Evolutionary conservation across 2,797 vertebrate genomes (phyloP).

Genomic region (Pteronotus mesoamericanus): DNA sequence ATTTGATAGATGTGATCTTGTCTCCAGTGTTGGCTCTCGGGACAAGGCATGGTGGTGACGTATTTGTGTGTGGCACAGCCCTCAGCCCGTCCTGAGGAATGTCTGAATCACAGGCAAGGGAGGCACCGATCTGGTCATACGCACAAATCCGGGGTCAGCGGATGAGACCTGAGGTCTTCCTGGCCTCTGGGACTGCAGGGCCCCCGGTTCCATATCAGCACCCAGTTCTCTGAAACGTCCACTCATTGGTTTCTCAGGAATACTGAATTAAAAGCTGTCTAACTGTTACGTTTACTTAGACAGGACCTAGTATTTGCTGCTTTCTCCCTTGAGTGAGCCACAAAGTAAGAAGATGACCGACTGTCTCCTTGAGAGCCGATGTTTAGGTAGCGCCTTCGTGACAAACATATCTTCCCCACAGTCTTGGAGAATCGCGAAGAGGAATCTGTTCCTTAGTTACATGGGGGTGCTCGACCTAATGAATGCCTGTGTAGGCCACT

Average conservation of each 20-base stretch:
- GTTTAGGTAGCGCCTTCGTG: background rate
- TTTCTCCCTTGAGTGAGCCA: background rate
- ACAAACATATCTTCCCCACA: background rate
- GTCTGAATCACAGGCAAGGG: background rate
- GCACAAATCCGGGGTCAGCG: background rate
- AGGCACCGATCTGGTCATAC: background rate
- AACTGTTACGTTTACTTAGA: background rate
- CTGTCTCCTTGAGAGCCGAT: background rate
- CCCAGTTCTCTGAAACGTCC: background rate
- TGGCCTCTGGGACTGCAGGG: background rate
- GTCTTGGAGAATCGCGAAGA: background rate
- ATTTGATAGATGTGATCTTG: background rate
- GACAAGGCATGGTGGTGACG: background rate
- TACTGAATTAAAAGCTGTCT: background rate
- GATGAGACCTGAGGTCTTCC: background rate
- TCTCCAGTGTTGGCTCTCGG: background rate
- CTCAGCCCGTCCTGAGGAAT: background rate
- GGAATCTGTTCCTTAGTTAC: background rate
- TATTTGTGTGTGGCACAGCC: background rate
- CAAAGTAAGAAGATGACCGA: background rate
- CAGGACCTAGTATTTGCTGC: background rate
- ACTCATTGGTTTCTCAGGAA: background rate
- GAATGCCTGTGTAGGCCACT: background rate
- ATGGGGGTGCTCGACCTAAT: background rate
- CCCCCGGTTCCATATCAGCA: background rate